A percentile compares a stretch with the other conserved stretches of the same genome.
Conservation (phyloP, 1,140 invertebrate genomes). For the Neodiprion lecontei region DNA sequence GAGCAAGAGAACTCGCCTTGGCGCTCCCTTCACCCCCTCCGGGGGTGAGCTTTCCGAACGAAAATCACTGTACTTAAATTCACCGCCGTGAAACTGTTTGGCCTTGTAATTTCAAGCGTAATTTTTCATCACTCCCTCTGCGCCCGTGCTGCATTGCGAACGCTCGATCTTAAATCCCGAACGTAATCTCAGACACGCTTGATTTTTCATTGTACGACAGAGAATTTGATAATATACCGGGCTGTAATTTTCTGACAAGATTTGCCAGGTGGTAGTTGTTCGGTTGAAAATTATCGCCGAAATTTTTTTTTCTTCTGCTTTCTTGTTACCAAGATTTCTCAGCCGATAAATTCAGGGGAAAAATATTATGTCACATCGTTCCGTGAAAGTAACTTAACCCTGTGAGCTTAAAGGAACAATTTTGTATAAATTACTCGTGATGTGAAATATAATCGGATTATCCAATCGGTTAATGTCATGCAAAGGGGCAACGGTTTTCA, state of each 20-base stretch:
- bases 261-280: too few relatives aligned
- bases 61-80: conserved; percentile 1
- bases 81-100: background rate
- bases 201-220: background rate
- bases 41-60: background rate
- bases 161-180: background rate
- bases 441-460: background rate
- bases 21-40: background rate
- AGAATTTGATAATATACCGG: too few relatives aligned
- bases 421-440: background rate
- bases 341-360: too few relatives aligned
- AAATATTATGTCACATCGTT: too few relatives aligned
- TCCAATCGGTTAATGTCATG: background rate
- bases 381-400: too few relatives aligned
- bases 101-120: background rate
- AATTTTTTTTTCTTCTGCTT: background rate
- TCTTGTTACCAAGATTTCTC: too few relatives aligned
- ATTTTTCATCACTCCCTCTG: background rate
- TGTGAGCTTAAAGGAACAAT: too few relatives aligned
- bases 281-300: too few relatives aligned
- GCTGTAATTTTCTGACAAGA: too few relatives aligned
- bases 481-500: background rate
- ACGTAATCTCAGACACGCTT: background rate
- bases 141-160: background rate
- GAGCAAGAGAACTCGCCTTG: background rate